Evolutionary conservation across 2,888 invertebrate species (phyloP).

Genomic region (Cyclophora albipunctata): DNA sequence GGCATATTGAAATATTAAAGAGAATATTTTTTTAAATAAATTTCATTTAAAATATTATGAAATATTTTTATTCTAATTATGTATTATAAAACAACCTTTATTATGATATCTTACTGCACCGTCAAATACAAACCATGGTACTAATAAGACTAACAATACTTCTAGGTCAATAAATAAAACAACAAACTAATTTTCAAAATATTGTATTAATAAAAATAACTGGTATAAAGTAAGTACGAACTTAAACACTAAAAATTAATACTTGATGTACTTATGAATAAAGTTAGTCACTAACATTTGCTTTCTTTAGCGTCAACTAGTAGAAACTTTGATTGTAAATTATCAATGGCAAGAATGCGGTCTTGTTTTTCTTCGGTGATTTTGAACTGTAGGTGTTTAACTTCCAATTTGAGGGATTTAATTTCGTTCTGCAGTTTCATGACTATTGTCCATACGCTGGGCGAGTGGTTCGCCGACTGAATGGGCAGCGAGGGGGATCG

Average conservation of each 20-base stretch:
- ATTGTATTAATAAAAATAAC: too few relatives aligned
- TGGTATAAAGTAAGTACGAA: too few relatives aligned
- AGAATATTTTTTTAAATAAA: too few relatives aligned
- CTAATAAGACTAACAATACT: too few relatives aligned
- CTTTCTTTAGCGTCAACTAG: conserved; percentile 66
- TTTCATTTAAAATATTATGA: too few relatives aligned
- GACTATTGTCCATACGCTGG: conserved; percentile 85
- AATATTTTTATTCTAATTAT: too few relatives aligned
- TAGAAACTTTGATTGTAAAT: conserved; percentile 56
- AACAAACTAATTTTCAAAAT: too few relatives aligned
- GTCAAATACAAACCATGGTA: too few relatives aligned
- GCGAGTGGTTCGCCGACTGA: conserved; percentile 57
- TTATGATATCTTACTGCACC: too few relatives aligned
- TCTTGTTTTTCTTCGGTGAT: conserved; percentile 81
- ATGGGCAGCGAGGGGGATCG: conserved; percentile 67
- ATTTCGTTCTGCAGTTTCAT: conserved; percentile 85
- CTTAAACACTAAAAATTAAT: conserved; percentile 13
- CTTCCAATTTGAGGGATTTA: conserved; percentile 77
- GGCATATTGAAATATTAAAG: too few relatives aligned
- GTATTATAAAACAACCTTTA: too few relatives aligned
- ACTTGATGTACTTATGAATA: conserved; percentile 8
- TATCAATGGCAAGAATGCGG: conserved; percentile 61
- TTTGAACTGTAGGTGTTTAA: conserved; percentile 75
- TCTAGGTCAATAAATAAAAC: too few relatives aligned
- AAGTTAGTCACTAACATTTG: conserved; percentile 47